Evolutionary conservation across 2,797 vertebrate genomes (phyloP).

Genomic region (Gallinago stenura): DNA sequence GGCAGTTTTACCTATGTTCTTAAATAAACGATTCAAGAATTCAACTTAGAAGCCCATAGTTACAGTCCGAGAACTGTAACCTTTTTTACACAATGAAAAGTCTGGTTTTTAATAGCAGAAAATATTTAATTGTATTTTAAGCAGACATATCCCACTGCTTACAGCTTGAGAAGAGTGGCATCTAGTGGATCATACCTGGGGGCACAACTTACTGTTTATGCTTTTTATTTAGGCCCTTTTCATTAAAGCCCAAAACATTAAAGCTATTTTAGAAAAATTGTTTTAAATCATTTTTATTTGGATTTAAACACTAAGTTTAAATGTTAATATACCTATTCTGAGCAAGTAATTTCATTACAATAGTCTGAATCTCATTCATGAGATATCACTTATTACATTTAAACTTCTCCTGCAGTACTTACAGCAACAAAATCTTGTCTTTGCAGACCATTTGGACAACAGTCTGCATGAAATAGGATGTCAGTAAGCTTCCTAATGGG

Average conservation of each 20-base stretch:
- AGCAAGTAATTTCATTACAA: background rate
- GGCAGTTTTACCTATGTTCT: background rate
- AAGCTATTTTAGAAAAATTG: background rate
- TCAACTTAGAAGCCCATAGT: background rate
- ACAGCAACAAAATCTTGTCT: background rate
- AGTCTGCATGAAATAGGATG: background rate
- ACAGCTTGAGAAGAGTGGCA: slow-evolving; percentile 62
- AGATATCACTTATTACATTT: background rate
- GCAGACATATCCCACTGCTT: background rate
- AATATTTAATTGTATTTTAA: background rate
- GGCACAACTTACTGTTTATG: background rate
- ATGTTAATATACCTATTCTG: background rate
- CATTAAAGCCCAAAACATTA: background rate
- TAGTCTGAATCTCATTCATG: background rate
- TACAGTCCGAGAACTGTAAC: background rate
- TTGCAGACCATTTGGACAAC: background rate
- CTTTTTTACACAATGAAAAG: background rate
- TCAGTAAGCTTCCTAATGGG: background rate
- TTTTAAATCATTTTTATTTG: background rate
- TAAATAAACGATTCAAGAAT: background rate
- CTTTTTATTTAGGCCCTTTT: background rate
- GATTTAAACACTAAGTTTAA: background rate
- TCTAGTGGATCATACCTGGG: slow-evolving; percentile 44
- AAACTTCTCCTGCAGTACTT: background rate
- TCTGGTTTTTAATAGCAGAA: background rate